Evolutionary conservation across 2,888 invertebrate genomes (phyloP).

Genomic region (Uropetala carovei): DNA sequence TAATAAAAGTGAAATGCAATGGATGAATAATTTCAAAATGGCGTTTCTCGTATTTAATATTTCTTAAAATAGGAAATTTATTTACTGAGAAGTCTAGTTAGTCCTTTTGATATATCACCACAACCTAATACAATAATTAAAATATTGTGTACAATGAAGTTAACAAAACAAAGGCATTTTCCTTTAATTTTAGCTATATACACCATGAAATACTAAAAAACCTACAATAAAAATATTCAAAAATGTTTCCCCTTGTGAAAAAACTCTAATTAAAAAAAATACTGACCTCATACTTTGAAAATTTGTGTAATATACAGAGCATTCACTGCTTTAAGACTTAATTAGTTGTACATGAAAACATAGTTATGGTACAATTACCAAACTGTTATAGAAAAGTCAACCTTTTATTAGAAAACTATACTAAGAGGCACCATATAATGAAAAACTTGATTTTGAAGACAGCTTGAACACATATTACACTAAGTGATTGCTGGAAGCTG

Average conservation of each 20-base stretch:
- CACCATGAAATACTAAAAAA: background rate
- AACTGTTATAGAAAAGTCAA: background rate
- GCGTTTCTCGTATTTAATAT: background rate
- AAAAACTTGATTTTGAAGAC: background rate
- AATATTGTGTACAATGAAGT: background rate
- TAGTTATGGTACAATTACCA: background rate
- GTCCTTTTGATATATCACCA: background rate
- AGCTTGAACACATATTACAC: background rate
- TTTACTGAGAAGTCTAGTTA: background rate
- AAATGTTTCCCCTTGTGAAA: background rate
- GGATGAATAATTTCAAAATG: background rate
- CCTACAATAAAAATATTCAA: background rate
- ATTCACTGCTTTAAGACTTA: background rate
- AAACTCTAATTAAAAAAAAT: background rate
- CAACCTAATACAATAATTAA: background rate
- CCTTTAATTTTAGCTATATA: background rate
- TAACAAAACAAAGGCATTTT: background rate
- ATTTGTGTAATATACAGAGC: background rate
- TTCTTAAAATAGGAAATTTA: background rate
- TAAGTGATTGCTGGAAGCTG: background rate
- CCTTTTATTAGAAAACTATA: background rate
- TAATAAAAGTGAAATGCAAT: background rate
- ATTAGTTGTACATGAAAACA: background rate
- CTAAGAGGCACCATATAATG: background rate
- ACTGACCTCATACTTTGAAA: background rate